phyloP scores from a whole-genome alignment of 1,140 invertebrate genomes.

The Acyrthosiphon pisum region DNA sequence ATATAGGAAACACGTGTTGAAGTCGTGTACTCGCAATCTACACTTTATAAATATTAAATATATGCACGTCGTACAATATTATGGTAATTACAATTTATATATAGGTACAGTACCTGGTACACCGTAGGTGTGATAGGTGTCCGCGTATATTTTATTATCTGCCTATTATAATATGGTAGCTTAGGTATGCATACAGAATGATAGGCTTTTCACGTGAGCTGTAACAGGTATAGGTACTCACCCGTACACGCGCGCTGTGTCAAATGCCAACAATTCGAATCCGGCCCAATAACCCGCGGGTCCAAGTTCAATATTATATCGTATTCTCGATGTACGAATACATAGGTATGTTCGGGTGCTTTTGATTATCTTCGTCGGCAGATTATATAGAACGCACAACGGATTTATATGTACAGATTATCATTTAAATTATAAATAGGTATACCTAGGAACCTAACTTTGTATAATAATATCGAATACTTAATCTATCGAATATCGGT shows the following conservation, averaged over 20 bases:
- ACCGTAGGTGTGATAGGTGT: neutral
- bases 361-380: neutral
- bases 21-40: neutral
- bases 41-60: neutral
- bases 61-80: neutral
- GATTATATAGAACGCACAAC: neutral
- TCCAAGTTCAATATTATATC: neutral
- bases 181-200: neutral
- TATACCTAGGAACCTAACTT: neutral
- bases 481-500: neutral
- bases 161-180: neutral
- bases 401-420: neutral
- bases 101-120: too few species aligned
- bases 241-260: neutral
- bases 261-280: conserved; percentile 2
- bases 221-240: neutral
- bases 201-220: neutral
- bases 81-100: neutral
- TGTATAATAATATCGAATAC: neutral
- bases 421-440: neutral
- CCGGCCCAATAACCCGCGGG: neutral
- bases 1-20: neutral
- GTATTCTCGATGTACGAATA: too few species aligned
- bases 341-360: neutral
- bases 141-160: neutral